Evolutionary conservation across 2,888 invertebrate genomes (phyloP).

Genomic region (Campoplex capitator): DNA sequence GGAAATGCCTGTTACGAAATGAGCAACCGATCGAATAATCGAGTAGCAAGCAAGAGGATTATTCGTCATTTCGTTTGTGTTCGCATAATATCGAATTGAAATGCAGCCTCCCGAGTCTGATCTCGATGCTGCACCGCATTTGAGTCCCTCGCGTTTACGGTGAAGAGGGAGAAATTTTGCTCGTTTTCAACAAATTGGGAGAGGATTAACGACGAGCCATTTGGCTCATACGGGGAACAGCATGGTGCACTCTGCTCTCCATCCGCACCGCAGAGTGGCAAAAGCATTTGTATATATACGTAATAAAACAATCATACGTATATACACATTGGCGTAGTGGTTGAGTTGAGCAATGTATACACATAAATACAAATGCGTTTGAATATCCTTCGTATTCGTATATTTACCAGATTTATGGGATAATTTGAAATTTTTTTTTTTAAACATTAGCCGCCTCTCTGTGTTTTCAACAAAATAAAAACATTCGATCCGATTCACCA

Average conservation of each 20-base stretch:
- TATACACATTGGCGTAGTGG: neutral
- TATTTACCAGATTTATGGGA: neutral
- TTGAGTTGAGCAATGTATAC: neutral
- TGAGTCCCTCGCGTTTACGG: neutral
- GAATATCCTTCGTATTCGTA: neutral
- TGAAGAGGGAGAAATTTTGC: slow-evolving; percentile 7
- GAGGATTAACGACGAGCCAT: slow-evolving; percentile 65
- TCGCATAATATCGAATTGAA: slow-evolving; percentile 49
- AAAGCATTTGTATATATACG: slow-evolving; percentile 22
- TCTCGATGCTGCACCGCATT: slow-evolving; percentile 20
- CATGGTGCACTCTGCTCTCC: slow-evolving; percentile 32
- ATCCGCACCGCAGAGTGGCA: slow-evolving; percentile 46
- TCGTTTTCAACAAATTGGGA: slow-evolving; percentile 61
- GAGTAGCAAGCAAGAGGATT: neutral
- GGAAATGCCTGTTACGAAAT: neutral
- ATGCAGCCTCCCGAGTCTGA: slow-evolving; percentile 26
- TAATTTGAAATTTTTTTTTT: neutral
- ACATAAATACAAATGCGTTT: neutral
- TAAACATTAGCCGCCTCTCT: neutral
- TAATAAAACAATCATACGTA: slow-evolving; percentile 2
- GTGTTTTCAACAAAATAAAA: neutral
- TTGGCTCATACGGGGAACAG: slow-evolving; percentile 44
- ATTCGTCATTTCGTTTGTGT: neutral
- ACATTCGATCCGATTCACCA: neutral
- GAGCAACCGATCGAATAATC: neutral